Base-by-base conservation (phyloP, 2,888 invertebrate species). In the Sturmia bella region DNA sequence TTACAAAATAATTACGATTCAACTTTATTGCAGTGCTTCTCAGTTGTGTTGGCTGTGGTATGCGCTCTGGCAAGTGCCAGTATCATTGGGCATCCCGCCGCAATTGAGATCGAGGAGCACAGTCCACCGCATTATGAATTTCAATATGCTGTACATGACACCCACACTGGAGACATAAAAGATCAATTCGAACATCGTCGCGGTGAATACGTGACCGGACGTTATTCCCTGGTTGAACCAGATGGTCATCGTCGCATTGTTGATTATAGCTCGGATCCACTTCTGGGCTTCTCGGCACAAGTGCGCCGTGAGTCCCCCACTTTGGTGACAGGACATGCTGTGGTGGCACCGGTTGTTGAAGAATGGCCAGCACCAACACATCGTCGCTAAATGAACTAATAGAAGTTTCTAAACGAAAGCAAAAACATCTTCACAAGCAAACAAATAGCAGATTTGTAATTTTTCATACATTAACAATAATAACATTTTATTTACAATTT, bases 111-210 rank as follows among this genome's bases (percentile, higher is more conserved):
- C 75, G 84, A 79, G 3, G 87, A 88, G 50, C 85, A 86, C 17
- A 86, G 86, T 57, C 89, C 89, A 39, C 88, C 90, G 17, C 88
- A 90, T 19, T 91, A 91, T 57, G 90, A 90, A 80, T 91, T 91
- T 78, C 90, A 89, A 39, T 91, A 91, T 61, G 87, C 89, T 3
- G 91, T 91, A 2, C 90, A 91, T 66, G 91, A 91, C 54, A 86
- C 87, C n/a, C 89, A 89, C 43, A 91, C 91, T 11, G 91, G 91
- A 13, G 91, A 91, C 84, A 87, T 91, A 0, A 91, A 91, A 85
- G 90, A 90, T 85, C 91, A 91, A 80, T 90, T 90, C 37, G 91
- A 91, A 85, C 88, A 90, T 75, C 89, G 91, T 59, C 88, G 89
- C 27, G 91, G 91, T 11, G 90, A 90, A 76, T 88, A 89, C 69